phyloP scores from a whole-genome alignment of 2,888 invertebrate genomes.

The Pseudanteris insignis region DNA sequence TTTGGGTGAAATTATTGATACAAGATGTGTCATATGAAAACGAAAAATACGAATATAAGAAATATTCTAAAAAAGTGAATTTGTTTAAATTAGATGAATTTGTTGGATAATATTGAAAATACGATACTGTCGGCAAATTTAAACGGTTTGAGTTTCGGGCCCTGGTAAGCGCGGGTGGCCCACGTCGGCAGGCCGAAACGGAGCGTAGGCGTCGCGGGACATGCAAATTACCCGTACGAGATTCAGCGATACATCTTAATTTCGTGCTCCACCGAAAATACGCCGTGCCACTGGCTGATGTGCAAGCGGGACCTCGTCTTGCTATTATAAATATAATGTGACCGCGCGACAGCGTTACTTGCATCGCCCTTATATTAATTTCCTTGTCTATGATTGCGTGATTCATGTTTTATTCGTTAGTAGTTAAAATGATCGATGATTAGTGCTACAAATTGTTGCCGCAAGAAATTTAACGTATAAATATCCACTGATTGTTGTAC shows the following conservation, averaged over 20 bases:
- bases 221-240: constrained; percentile 65
- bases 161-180: constrained; percentile 52
- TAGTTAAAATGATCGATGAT: too few relatives aligned
- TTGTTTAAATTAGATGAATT: too few relatives aligned
- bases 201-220: constrained; percentile 62
- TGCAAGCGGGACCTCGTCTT: constrained; percentile 22
- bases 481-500: too few relatives aligned
- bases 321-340: constrained; percentile 35
- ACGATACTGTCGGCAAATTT: constrained; percentile 10
- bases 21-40: too few relatives aligned
- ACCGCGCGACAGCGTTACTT: constrained; percentile 26
- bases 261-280: constrained; percentile 54
- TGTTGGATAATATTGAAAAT: too few relatives aligned
- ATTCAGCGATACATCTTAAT: constrained; percentile 66
- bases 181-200: constrained; percentile 52
- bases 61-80: too few relatives aligned
- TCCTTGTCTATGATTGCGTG: too few relatives aligned
- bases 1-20: too few relatives aligned
- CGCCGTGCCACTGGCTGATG: constrained; percentile 43
- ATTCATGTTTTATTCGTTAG: too few relatives aligned
- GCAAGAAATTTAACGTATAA: too few relatives aligned
- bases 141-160: constrained; percentile 34
- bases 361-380: constrained; percentile 27
- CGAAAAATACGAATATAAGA: too few relatives aligned
- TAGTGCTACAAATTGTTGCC: too few relatives aligned